Percentiles rank a stretch among this genome's conserved stretches.
phyloP scores from a whole-genome alignment of 1,140 invertebrate species.

The Aleiodes sp. region DNA sequence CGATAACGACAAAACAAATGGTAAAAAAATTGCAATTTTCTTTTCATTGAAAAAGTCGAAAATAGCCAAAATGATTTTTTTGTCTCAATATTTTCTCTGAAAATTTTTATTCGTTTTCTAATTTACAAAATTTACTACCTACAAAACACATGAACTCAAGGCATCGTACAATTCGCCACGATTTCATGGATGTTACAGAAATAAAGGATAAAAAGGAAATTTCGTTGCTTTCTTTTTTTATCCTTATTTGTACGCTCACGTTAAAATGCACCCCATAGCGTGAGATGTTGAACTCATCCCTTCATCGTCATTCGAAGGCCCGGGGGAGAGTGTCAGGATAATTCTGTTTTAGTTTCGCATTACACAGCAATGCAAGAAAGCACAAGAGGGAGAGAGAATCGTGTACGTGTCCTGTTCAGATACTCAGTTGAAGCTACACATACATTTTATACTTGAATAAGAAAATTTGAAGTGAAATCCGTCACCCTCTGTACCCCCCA shows the following conservation, averaged over 20 bases:
- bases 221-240: neutral
- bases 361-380: conserved; percentile 47
- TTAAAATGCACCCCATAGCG: conserved; percentile 37
- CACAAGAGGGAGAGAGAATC: neutral
- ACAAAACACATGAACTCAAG: neutral
- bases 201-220: neutral
- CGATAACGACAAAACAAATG: no score
- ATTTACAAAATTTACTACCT: no score
- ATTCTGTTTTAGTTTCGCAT: conserved; percentile 62
- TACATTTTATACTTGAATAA: neutral
- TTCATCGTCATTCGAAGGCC: conserved; percentile 32
- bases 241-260: neutral
- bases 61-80: no score
- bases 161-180: neutral
- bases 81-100: no score
- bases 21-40: no score
- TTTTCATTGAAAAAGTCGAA: no score
- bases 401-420: conserved; percentile 8
- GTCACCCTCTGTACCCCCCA: conserved; percentile 16
- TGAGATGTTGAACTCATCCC: conserved; percentile 19
- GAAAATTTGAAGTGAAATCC: neutral
- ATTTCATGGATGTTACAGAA: neutral
- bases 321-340: conserved; percentile 46
- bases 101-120: no score
- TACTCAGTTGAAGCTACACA: conserved; percentile 13